Conservation (phyloP, 2,797 vertebrate genomes). For the Rhabdomys pumilio region DNA sequence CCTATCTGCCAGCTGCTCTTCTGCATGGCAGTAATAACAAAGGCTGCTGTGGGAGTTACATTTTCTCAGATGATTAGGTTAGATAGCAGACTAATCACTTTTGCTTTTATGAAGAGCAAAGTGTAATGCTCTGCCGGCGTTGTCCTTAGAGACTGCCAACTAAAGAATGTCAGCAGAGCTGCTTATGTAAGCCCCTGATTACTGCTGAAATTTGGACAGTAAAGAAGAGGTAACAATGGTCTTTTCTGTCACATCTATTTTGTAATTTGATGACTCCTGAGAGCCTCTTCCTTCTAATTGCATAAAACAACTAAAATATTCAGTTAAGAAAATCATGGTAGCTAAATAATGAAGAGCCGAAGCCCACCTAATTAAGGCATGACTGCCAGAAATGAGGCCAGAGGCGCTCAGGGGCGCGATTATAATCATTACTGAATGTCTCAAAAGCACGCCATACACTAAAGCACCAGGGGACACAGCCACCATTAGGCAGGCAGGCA, state of each 20-base stretch:
- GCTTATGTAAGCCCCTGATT: constrained; percentile 74
- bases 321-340: constrained; percentile 65
- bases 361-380: constrained; percentile 74
- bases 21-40: constrained; percentile 66
- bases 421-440: constrained; percentile 30
- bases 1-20: constrained; percentile 63
- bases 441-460: neutral
- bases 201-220: constrained; percentile 64
- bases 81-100: constrained; percentile 72
- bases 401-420: constrained; percentile 24
- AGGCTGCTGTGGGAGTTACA: constrained; percentile 65
- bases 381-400: constrained; percentile 57
- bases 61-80: constrained; percentile 76
- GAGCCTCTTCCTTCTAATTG: constrained; percentile 75
- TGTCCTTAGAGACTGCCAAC: constrained; percentile 68
- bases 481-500: neutral
- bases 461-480: neutral
- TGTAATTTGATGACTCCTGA: constrained; percentile 66
- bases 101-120: constrained; percentile 73
- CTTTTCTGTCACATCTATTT: constrained; percentile 76
- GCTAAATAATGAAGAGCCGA: constrained; percentile 72
- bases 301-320: constrained; percentile 74
- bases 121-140: neutral
- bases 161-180: constrained; percentile 70
- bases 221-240: constrained; percentile 75